Evolutionary conservation across 2,113 vertebrate species (phyloP), one percentile per base, ranked within the genome.

Genomic region (Falco punctatus): DNA sequence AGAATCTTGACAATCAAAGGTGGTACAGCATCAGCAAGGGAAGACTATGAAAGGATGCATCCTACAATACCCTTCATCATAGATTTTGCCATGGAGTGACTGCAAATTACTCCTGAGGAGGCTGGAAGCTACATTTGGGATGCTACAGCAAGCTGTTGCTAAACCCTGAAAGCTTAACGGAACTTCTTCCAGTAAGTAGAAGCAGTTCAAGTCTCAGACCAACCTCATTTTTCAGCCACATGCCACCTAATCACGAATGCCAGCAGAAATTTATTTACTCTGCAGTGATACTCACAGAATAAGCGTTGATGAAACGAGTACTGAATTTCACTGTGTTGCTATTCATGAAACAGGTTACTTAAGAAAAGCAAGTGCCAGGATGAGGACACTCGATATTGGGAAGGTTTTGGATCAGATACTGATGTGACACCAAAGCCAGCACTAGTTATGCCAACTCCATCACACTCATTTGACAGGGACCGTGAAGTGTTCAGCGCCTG

Each of bases 401-500:
- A 49, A 38, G 33, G 14, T 65, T 20, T 35, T 38, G 17, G 9
- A 23, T 6, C 6, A 11, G 54, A 19, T 8, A 7, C 12, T 8
- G 49, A 11, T 5, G 59, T 1, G 27, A 33, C 67, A 7, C 33
- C 17, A 5, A 33, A 54, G 51, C 16, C 59, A 71, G 58, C 17
- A 4, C 20, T 9, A 9, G 42, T 4, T 5, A 26, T 1, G 27
- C 18, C 54, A 55, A 6, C 52, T 12, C 64, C 33, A 27, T 38
- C 40, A 5, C 40, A 11, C 8, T 38, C 40, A 23, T 32, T 10
- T 1, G 4, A 23, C 5, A 9, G 77, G n/a, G 69, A 15, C 62
- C 2, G 33, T 1, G 9, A 21, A 33, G 26, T 0, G 22, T 8
- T 49, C 48, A 9, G 67, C 27, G 10, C 11, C 48, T 2, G 3